phyloP scores from a whole-genome alignment of 1,140 invertebrate genomes.

The Stenopsyche tienmushanensis region DNA sequence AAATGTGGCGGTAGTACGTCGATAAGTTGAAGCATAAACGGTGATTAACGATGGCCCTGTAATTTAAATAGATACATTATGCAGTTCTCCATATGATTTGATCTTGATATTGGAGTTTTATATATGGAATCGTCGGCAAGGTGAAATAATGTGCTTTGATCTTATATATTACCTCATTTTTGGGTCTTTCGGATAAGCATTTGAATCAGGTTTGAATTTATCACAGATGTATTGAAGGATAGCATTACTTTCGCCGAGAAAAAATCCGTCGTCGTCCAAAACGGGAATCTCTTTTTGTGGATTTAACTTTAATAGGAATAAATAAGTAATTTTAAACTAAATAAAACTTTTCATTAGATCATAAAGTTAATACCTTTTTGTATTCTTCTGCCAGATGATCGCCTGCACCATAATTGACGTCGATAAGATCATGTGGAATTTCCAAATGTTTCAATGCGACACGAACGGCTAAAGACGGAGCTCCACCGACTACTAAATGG shows the following conservation, averaged over 20 bases:
- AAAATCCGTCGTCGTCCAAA: conserved; percentile 70
- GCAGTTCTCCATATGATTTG: no score
- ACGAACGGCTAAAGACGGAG: conserved; percentile 70
- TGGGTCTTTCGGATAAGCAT: conserved; percentile 69
- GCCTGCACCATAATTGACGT: conserved; percentile 66
- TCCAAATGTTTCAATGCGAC: conserved; percentile 65
- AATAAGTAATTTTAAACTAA: neutral
- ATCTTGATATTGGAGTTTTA: no score
- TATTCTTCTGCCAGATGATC: conserved; percentile 72
- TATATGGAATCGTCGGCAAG: no score
- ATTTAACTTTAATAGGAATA: conserved; percentile 60
- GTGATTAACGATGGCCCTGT: conserved; percentile 72
- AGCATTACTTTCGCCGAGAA: conserved; percentile 72
- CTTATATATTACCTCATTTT: conserved; percentile 49
- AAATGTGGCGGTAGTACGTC: conserved; percentile 71
- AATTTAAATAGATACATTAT: no score
- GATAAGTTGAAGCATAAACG: conserved; percentile 74
- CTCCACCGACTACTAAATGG: conserved; percentile 71
- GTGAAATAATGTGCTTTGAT: no score
- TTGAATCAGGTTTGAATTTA: conserved; percentile 64
- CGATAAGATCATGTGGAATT: conserved; percentile 63
- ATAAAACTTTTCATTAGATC: neutral
- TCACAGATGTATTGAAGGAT: conserved; percentile 77
- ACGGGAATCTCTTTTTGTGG: conserved; percentile 79
- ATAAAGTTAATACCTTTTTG: conserved; percentile 60